A percentile compares a stretch with the other conserved stretches of the same genome.
phyloP scores from a whole-genome alignment of 2,113 vertebrate genomes.

The Siniperca chuatsi region DNA sequence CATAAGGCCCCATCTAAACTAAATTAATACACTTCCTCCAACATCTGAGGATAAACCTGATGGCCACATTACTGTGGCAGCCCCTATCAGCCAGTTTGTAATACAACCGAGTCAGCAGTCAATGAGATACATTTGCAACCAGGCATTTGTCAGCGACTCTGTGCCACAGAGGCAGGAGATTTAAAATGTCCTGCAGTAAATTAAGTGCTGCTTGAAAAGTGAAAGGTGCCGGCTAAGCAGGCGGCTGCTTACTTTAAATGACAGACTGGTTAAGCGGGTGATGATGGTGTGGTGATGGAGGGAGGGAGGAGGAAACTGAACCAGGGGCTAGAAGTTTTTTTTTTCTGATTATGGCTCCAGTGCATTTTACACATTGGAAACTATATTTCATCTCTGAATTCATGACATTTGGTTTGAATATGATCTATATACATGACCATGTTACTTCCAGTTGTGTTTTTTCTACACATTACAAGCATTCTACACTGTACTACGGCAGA shows the following conservation, averaged over 20 bases:
- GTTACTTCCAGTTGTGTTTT: background rate
- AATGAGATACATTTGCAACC: conserved; percentile 77
- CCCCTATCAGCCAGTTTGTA: conserved; percentile 67
- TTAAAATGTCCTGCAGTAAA: conserved; percentile 77
- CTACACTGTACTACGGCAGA: background rate
- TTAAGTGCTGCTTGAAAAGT: conserved; percentile 76
- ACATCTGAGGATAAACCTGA: conserved; percentile 80
- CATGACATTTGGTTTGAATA: background rate
- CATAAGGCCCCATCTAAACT: conserved; percentile 67
- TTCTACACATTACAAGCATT: background rate
- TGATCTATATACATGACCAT: background rate
- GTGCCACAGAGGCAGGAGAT: conserved; percentile 73
- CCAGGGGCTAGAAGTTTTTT: background rate
- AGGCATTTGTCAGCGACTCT: conserved; percentile 75
- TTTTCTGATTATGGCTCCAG: background rate
- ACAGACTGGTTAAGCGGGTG: conserved; percentile 53
- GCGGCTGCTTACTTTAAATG: conserved; percentile 71
- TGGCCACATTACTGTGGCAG: conserved; percentile 66
- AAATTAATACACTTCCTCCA: conserved; percentile 76
- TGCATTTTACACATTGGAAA: background rate
- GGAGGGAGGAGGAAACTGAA: conserved; percentile 21
- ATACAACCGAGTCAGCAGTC: conserved; percentile 79
- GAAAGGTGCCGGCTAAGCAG: conserved; percentile 77
- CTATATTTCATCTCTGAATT: background rate
- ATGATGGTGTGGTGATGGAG: conserved; percentile 37